Conservation (phyloP, 2,888 invertebrate genomes). For the Tachina lurida region DNA sequence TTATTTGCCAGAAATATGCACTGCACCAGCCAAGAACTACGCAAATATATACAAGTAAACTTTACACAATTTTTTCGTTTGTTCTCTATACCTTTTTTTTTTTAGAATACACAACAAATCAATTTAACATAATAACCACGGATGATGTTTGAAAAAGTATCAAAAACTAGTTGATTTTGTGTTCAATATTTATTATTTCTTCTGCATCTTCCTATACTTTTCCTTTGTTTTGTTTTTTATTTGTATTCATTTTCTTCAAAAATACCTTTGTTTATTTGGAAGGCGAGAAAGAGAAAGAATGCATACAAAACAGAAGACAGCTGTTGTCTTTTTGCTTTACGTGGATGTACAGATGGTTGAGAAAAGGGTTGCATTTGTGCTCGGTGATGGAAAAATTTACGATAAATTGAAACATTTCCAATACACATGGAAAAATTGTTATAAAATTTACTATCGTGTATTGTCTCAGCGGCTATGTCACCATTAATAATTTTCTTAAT, state of each 20-base stretch:
- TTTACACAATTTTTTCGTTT: conserved; percentile 45
- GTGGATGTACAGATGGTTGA: not conserved
- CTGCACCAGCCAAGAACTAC: conserved; percentile 62
- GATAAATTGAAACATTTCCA: not conserved
- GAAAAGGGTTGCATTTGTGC: not conserved
- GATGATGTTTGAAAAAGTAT: conserved; percentile 58
- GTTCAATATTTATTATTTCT: conserved; percentile 55
- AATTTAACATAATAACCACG: conserved; percentile 48
- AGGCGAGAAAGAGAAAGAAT: conserved; percentile 38
- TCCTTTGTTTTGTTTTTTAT: conserved; percentile 41
- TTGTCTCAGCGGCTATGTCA: too few relatives aligned
- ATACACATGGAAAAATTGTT: not conserved
- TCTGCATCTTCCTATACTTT: conserved; percentile 42
- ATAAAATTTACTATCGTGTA: too few relatives aligned
- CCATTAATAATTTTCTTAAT: too few relatives aligned
- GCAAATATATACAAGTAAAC: conserved; percentile 40
- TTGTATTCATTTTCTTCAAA: conserved; percentile 16
- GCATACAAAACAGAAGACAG: conserved; percentile 37
- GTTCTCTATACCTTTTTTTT: conserved; percentile 34
- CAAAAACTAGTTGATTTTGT: conserved; percentile 64
- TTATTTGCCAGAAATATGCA: conserved; percentile 26
- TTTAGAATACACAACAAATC: conserved; percentile 49
- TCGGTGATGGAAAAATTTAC: not conserved
- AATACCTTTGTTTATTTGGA: conserved; percentile 37
- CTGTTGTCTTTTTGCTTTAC: conserved; percentile 24